Percentiles rank a stretch among this genome's conserved stretches.
Evolutionary conservation across 2,888 invertebrate species (phyloP).

Genomic region (Apamea anceps): DNA sequence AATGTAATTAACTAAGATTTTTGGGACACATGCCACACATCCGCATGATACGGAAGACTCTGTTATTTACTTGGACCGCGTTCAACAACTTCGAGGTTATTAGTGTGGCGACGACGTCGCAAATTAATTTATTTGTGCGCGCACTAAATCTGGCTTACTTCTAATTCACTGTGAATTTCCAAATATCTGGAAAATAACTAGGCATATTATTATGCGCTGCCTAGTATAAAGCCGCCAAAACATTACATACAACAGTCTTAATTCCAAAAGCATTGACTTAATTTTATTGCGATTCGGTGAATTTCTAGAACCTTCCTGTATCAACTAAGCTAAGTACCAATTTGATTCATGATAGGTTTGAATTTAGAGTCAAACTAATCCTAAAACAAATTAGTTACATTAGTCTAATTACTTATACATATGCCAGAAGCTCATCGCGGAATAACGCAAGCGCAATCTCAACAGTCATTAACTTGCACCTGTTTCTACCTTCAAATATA

Average conservation of each 20-base stretch:
- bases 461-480: constrained; percentile 32
- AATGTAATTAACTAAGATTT: constrained; percentile 71
- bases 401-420: background rate
- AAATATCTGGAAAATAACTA: constrained; percentile 58
- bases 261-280: background rate
- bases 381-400: background rate
- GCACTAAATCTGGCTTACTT: constrained; percentile 68
- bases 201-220: background rate
- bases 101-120: constrained; percentile 76
- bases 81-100: constrained; percentile 85
- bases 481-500: constrained; percentile 25
- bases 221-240: constrained; percentile 26
- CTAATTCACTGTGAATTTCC: constrained; percentile 67
- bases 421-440: background rate
- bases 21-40: constrained; percentile 80
- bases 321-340: background rate
- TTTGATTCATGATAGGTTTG: background rate
- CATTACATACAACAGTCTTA: constrained; percentile 6
- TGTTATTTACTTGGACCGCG: constrained; percentile 83
- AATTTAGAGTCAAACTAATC: constrained; percentile 5
- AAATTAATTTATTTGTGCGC: constrained; percentile 76
- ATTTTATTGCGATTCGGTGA: background rate
- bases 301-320: background rate
- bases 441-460: constrained; percentile 12
- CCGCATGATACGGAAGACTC: constrained; percentile 82